These are phyloP conservation scores for Dugesia japonica DNA, from an alignment of 2,888 invertebrate species.

Conservation along the genomic window DNA sequence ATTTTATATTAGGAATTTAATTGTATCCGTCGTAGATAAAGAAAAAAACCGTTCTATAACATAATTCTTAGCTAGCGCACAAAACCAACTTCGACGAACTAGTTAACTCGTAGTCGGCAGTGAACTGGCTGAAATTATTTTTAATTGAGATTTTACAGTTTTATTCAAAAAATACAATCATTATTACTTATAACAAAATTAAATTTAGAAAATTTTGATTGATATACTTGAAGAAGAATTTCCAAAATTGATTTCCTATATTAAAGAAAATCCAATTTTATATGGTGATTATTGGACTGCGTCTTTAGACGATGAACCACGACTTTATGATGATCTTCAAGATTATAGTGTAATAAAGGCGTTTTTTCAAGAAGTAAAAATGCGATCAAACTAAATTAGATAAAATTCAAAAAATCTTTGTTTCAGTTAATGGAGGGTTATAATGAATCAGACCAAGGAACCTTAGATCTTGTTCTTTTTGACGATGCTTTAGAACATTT, in stretches of 20 bases:
- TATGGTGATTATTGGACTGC: conserved; percentile 33
- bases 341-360: conserved; percentile 33
- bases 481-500: conserved; percentile 35
- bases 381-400: not conserved
- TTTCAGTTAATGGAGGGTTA: conserved; percentile 28
- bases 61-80: too few species aligned
- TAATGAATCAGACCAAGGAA: conserved; percentile 24
- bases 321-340: conserved; percentile 34
- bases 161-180: too few species aligned
- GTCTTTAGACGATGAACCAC: conserved; percentile 29
- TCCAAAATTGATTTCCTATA: conserved; percentile 17
- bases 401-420: not conserved
- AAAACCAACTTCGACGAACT: too few species aligned
- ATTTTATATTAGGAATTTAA: too few species aligned
- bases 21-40: too few species aligned
- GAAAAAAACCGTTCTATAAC: too few species aligned
- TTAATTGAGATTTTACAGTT: too few species aligned
- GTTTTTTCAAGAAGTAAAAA: conserved; percentile 32
- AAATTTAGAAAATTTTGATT: not conserved
- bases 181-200: too few species aligned
- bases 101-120: too few species aligned
- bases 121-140: too few species aligned
- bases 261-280: conserved; percentile 30
- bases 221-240: conserved; percentile 23
- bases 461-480: conserved; percentile 33